A percentile compares a stretch with the other conserved stretches of the same genome.
Conservation (phyloP, 53 echinoderm and acorn worm species). For the Echinometra lucunter region DNA sequence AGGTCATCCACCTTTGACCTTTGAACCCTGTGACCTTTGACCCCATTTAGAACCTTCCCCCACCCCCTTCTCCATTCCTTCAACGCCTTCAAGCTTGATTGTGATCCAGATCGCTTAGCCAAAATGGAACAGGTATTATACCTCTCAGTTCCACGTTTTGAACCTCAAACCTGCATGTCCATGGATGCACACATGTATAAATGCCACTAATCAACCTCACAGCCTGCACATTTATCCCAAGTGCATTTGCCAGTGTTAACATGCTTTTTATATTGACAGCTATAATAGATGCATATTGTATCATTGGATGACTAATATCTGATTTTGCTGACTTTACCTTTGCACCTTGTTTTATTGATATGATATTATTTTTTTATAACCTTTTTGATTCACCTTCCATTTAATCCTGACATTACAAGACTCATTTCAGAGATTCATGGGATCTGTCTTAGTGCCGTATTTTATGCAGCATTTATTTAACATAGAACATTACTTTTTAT, state of each 20-base stretch:
- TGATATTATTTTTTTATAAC: not conserved
- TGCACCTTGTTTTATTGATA: not conserved
- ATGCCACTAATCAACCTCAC: conserved; percentile 2
- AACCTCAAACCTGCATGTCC: conserved; percentile 29
- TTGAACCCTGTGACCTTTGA: conserved; percentile 26
- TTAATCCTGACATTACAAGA: not conserved
- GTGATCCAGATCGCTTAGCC: conserved; percentile 47
- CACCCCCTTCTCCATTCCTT: not conserved
- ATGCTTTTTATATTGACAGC: not conserved
- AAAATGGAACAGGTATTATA: conserved; percentile 50
- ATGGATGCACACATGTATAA: conserved; percentile 16
- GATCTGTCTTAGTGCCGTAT: not conserved
- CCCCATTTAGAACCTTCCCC: conserved; percentile 18
- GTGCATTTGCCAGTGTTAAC: conserved; percentile 18
- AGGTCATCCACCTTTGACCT: conserved; percentile 38
- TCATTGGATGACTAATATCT: not conserved
- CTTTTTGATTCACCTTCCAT: not conserved
- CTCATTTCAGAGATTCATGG: not conserved
- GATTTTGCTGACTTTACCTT: not conserved
- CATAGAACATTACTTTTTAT: not conserved
- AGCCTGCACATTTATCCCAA: conserved; percentile 1
- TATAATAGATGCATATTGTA: not conserved
- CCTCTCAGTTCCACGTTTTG: conserved; percentile 21
- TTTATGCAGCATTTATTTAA: not conserved
- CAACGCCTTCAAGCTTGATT: conserved; percentile 39